Percentiles rank a stretch among this genome's conserved stretches.
Evolutionary conservation across 2,797 vertebrate species (phyloP).

Genomic region (Melanotaenia maccullochi): DNA sequence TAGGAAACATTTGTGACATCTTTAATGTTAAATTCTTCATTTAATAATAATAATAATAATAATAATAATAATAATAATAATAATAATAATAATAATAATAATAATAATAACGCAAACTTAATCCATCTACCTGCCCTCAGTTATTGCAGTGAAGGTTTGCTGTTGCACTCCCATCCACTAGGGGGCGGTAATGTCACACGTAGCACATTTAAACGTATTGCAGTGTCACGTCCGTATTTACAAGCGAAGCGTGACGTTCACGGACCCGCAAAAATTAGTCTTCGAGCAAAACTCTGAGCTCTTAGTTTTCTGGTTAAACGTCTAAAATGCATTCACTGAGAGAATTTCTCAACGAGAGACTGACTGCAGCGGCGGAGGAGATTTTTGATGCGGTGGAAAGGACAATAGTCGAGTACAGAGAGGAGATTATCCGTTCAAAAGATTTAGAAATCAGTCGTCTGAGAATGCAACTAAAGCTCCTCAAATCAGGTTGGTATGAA

Average conservation of each 20-base stretch:
- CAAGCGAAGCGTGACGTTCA: conserved; percentile 77
- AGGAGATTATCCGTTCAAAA: conserved; percentile 73
- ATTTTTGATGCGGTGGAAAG: conserved; percentile 75
- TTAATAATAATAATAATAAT: too few relatives aligned
- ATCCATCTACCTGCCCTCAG: too few relatives aligned
- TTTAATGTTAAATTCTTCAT: background rate
- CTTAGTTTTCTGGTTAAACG: rapidly evolving
- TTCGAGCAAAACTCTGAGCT: background rate
- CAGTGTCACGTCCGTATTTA: conserved; percentile 74
- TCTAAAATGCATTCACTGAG: conserved; percentile 63
- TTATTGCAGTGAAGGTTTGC: too few relatives aligned
- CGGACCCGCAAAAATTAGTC: conserved; percentile 43
- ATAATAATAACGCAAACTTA: too few relatives aligned
- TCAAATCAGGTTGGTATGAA: conserved; percentile 69
- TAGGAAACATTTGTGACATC: background rate
- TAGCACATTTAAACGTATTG: background rate
- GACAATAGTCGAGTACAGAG: conserved; percentile 74
- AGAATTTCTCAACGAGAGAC: conserved; percentile 68
- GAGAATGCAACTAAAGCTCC: conserved; percentile 71
- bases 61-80: too few relatives aligned
- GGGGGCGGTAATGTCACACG: conserved; percentile 34
- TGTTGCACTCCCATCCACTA: conserved; percentile 41
- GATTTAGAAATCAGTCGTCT: conserved; percentile 76
- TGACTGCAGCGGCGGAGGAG: conserved; percentile 75
- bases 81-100: too few relatives aligned